phyloP scores from a whole-genome alignment of 37 sponge, comb jelly and placozoan genomes.

The Bolinopsis microptera region DNA sequence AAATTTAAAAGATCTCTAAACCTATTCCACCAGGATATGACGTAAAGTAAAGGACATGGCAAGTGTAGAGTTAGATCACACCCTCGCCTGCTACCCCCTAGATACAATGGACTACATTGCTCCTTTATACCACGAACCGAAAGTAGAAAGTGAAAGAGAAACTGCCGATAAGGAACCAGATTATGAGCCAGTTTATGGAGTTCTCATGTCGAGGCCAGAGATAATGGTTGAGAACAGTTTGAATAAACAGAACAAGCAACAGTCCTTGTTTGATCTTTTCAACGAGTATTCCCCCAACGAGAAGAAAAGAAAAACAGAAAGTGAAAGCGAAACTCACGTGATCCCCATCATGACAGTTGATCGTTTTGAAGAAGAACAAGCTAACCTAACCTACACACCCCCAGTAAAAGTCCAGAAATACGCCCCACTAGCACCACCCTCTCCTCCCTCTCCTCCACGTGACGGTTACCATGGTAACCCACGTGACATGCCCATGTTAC shows the following conservation, averaged over 20 bases:
- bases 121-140: constrained; percentile 26
- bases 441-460: constrained; percentile 15
- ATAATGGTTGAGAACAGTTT: constrained; percentile 4
- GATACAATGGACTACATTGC: background rate
- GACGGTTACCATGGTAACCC: too few species aligned
- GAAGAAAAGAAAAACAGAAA: background rate
- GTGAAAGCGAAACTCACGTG: background rate
- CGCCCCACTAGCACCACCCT: background rate
- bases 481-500: background rate
- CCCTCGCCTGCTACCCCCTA: background rate
- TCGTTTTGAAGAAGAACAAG: background rate
- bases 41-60: background rate
- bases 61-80: background rate
- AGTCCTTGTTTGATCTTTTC: background rate
- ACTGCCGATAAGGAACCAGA: background rate
- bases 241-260: background rate
- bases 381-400: background rate
- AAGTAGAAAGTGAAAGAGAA: background rate
- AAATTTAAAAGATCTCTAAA: too few species aligned
- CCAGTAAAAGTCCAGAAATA: background rate
- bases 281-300: constrained; percentile 7
- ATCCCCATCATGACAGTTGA: background rate
- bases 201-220: background rate
- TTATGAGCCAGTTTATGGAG: background rate
- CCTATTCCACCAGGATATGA: background rate